phyloP scores from a whole-genome alignment of 1,140 invertebrate genomes.

The Lucilia cuprina region DNA sequence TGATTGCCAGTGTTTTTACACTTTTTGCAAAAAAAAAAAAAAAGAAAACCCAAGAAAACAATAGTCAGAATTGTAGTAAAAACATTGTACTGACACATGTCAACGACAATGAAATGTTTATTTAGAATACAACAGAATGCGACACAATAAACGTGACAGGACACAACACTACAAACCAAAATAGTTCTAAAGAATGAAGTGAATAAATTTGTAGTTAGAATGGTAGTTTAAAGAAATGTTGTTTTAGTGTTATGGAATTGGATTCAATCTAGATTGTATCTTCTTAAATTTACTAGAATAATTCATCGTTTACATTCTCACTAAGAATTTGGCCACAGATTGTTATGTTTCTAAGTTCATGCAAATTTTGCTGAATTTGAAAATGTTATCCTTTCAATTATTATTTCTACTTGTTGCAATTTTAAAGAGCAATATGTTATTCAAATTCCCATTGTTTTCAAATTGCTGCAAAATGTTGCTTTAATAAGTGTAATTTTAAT shows the following conservation, averaged over 20 bases:
- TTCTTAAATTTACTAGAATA: no score
- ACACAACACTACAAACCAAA: neutral
- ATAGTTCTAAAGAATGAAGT: neutral
- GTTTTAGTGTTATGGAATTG: neutral
- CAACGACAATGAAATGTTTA: neutral
- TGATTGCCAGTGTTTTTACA: neutral
- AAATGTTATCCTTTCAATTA: no score
- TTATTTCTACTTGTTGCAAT: no score
- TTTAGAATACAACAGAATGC: neutral
- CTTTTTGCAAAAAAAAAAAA: neutral
- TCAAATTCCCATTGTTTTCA: no score
- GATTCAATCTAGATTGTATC: neutral
- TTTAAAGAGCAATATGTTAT: no score
- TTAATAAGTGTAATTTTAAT: neutral
- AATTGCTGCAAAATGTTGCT: neutral
- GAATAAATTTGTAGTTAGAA: neutral
- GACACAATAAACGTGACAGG: neutral
- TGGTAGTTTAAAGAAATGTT: neutral
- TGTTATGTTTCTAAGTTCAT: no score
- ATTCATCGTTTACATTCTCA: no score
- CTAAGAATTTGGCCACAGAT: no score
- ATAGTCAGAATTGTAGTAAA: neutral
- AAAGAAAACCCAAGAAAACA: neutral
- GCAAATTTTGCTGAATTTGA: no score
- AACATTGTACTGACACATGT: neutral